Evolutionary conservation across 2,113 vertebrate genomes (phyloP).

Genomic region (Parotia lawesii): DNA sequence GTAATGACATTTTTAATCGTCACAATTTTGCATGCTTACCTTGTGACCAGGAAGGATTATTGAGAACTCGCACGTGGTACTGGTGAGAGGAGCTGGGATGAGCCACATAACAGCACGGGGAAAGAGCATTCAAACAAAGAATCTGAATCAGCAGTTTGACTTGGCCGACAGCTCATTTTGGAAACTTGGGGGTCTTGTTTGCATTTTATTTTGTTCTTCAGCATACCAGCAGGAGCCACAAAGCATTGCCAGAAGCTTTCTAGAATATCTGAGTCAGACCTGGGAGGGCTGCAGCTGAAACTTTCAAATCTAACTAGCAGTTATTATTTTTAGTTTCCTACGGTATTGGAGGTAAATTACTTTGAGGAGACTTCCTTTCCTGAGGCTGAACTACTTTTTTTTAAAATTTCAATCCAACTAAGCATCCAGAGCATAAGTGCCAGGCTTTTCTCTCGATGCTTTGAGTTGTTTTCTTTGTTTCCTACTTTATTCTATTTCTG

Average conservation of each 20-base stretch:
- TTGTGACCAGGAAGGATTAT: neutral
- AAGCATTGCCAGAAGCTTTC: neutral
- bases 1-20: neutral
- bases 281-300: neutral
- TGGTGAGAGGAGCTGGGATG: neutral
- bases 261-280: neutral
- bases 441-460: neutral
- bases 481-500: neutral
- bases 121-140: neutral
- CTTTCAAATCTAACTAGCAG: neutral
- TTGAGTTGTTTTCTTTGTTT: neutral
- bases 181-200: constrained; percentile 16
- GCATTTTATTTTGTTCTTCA: neutral
- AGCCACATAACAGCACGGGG: fast-evolving
- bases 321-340: neutral
- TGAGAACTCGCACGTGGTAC: neutral
- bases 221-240: neutral
- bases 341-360: neutral
- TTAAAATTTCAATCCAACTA: neutral
- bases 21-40: fast-evolving
- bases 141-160: neutral
- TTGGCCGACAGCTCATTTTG: neutral
- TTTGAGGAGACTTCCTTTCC: neutral
- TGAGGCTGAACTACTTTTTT: neutral
- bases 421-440: neutral